A percentile compares a stretch with the other conserved stretches of the same genome.
phyloP scores from a whole-genome alignment of 2,888 invertebrate genomes.

The Odontocolon sp. region DNA sequence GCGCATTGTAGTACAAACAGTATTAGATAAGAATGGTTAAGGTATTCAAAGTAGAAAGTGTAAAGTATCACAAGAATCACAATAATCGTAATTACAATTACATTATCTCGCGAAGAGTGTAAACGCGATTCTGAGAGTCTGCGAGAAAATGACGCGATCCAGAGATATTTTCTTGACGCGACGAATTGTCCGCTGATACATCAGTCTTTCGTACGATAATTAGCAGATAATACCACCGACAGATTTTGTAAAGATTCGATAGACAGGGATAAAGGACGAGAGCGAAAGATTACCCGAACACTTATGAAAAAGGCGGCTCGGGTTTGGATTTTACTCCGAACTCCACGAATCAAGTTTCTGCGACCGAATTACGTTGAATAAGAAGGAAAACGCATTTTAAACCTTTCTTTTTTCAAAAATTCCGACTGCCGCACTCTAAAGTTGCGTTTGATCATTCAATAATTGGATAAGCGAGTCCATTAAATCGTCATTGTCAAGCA shows the following conservation, averaged over 20 bases:
- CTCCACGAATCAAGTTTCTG: background rate
- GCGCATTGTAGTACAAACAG: slow-evolving; percentile 65
- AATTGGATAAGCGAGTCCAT: too few species aligned
- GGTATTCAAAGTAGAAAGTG: slow-evolving; percentile 78
- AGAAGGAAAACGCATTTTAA: slow-evolving; percentile 8
- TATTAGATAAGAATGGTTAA: slow-evolving; percentile 69
- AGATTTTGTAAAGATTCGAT: slow-evolving; percentile 62
- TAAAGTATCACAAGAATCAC: slow-evolving; percentile 79
- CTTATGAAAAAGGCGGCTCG: slow-evolving; percentile 60
- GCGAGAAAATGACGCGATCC: slow-evolving; percentile 14
- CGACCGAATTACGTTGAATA: background rate
- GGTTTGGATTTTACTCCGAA: background rate
- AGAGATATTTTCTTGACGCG: slow-evolving; percentile 26
- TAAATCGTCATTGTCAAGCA: slow-evolving; percentile 9
- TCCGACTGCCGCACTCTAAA: too few species aligned
- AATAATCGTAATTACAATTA: slow-evolving; percentile 70
- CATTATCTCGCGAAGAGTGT: slow-evolving; percentile 57
- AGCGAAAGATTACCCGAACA: slow-evolving; percentile 64
- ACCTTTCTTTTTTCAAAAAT: background rate
- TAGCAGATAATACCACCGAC: slow-evolving; percentile 28
- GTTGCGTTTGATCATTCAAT: too few species aligned
- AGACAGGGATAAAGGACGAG: slow-evolving; percentile 47
- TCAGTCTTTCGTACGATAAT: slow-evolving; percentile 75
- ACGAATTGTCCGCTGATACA: slow-evolving; percentile 66
- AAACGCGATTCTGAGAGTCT: slow-evolving; percentile 23